These are phyloP conservation scores for Temnothorax longispinosus DNA, from an alignment of 1,140 invertebrate species.

Conservation along the genomic window DNA sequence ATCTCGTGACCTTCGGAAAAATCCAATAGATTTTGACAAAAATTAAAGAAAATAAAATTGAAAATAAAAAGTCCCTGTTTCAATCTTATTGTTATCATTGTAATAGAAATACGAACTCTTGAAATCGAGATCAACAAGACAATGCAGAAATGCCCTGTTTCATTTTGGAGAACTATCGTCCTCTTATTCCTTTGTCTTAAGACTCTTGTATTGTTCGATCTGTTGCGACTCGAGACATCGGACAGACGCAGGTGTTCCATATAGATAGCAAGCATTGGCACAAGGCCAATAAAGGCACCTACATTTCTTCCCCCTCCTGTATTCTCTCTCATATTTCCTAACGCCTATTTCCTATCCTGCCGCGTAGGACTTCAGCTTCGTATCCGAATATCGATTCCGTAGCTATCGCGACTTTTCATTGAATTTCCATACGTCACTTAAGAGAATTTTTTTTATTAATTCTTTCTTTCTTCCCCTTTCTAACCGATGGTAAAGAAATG, in stretches of 20 bases:
- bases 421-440: slow-evolving; percentile 82
- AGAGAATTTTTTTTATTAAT: slow-evolving; percentile 37
- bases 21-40: not conserved
- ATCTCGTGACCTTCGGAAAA: not conserved
- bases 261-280: slow-evolving; percentile 85
- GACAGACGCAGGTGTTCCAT: slow-evolving; percentile 84
- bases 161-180: slow-evolving; percentile 25
- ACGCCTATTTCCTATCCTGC: not conserved
- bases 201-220: slow-evolving; percentile 49
- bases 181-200: slow-evolving; percentile 37
- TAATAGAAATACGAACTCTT: not conserved
- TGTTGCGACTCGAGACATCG: slow-evolving; percentile 63
- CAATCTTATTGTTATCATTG: not conserved
- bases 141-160: slow-evolving; percentile 20
- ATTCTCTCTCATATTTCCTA: slow-evolving; percentile 43
- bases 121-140: not conserved
- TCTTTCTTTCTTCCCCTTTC: not conserved
- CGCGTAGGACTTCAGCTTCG: slow-evolving; percentile 1
- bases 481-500: not conserved
- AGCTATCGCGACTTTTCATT: slow-evolving; percentile 82
- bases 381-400: slow-evolving; percentile 81
- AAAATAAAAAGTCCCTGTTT: not conserved
- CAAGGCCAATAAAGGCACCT: slow-evolving; percentile 84
- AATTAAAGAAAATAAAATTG: not conserved
- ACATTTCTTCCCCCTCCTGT: slow-evolving; percentile 65